Percentiles rank a stretch among this genome's conserved stretches.
phyloP scores from a whole-genome alignment of 1,140 invertebrate genomes.

The Drosophila erecta region DNA sequence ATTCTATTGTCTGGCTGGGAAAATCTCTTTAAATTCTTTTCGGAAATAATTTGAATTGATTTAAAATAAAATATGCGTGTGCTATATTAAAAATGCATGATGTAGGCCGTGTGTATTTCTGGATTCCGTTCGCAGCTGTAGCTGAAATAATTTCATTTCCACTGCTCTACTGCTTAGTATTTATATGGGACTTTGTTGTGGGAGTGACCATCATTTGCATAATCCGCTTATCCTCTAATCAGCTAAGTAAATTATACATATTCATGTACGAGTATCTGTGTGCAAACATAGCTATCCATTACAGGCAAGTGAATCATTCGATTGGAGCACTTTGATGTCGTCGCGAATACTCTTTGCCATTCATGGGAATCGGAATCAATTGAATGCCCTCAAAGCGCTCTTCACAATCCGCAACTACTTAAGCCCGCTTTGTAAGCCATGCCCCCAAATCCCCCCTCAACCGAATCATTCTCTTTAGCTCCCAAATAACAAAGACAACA shows the following conservation, averaged over 20 bases:
- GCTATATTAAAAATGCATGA: constrained; percentile 68
- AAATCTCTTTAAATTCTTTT: constrained; percentile 34
- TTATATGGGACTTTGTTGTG: constrained; percentile 26
- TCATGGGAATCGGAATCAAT: constrained; percentile 61
- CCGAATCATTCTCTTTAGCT: constrained; percentile 8
- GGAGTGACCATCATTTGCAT: constrained; percentile 55
- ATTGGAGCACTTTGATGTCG: constrained; percentile 50
- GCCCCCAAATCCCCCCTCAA: neutral
- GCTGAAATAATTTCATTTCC: constrained; percentile 30
- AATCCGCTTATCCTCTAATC: constrained; percentile 70
- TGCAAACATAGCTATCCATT: constrained; percentile 15
- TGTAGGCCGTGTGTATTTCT: constrained; percentile 10
- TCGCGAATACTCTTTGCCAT: constrained; percentile 41
- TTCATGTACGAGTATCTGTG: neutral
- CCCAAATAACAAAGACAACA: constrained; percentile 62
- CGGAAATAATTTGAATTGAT: constrained; percentile 59
- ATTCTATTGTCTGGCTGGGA: constrained; percentile 21
- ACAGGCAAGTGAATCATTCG: constrained; percentile 17
- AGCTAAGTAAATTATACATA: constrained; percentile 59
- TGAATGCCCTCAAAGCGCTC: constrained; percentile 56
- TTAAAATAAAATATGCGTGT: constrained; percentile 64
- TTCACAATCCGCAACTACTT: constrained; percentile 69
- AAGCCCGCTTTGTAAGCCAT: constrained; percentile 53
- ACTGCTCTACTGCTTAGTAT: neutral
- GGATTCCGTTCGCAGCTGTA: constrained; percentile 14